Conservation (phyloP, 2,888 invertebrate species). For the Hypena proboscidalis region DNA sequence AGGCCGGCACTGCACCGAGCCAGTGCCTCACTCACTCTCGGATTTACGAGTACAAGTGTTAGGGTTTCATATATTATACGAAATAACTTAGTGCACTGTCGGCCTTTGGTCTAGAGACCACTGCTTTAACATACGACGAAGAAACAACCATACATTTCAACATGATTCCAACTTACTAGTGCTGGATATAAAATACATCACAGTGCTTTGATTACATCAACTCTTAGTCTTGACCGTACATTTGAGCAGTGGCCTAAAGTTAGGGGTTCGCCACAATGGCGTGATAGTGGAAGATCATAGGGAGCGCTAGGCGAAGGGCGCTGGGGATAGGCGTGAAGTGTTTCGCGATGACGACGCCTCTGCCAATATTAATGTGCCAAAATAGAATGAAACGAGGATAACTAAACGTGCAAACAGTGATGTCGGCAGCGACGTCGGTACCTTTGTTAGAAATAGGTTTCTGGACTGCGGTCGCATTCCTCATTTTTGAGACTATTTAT, state of each 20-base stretch:
- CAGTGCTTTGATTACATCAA: slow-evolving; percentile 39
- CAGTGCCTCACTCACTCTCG: slow-evolving; percentile 2
- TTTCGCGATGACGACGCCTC: slow-evolving; percentile 44
- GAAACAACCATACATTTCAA: slow-evolving; percentile 30
- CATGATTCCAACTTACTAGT: slow-evolving; percentile 23
- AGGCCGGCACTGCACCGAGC: slow-evolving; percentile 41
- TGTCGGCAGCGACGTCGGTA: slow-evolving; percentile 48
- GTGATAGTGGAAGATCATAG: slow-evolving; percentile 79
- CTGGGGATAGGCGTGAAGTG: slow-evolving; percentile 61
- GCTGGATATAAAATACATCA: slow-evolving; percentile 41
- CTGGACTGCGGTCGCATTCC: slow-evolving; percentile 48
- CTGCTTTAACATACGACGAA: slow-evolving; percentile 62
- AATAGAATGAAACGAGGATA: slow-evolving; percentile 34
- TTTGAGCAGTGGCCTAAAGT: slow-evolving; percentile 59
- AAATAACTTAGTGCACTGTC: slow-evolving; percentile 37
- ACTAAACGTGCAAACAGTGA: slow-evolving; percentile 27
- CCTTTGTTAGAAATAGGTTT: slow-evolving; percentile 50
- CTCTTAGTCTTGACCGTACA: slow-evolving; percentile 56
- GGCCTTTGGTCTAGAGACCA: slow-evolving; percentile 51
- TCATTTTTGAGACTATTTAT: slow-evolving; percentile 38
- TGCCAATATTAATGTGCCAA: slow-evolving; percentile 37
- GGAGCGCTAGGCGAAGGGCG: slow-evolving; percentile 77
- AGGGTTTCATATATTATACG: slow-evolving; percentile 10
- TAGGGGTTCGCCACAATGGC: slow-evolving; percentile 70
- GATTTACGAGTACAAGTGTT: slow-evolving; percentile 6